Conservation (phyloP, 1,140 invertebrate species). For the Cydia splendana region DNA sequence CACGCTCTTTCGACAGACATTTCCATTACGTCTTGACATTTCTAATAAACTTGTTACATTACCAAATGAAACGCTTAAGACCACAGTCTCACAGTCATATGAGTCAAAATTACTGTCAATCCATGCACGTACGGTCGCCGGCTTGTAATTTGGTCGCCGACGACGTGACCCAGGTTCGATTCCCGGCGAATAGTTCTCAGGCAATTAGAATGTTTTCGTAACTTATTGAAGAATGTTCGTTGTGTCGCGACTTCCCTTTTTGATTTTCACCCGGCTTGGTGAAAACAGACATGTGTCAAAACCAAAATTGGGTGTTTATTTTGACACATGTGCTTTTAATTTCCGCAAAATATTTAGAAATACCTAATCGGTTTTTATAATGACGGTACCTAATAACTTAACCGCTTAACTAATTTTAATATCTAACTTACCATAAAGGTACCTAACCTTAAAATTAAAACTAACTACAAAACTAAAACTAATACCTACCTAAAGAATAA, state of each 20-base stretch:
- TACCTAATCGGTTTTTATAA: too few species aligned
- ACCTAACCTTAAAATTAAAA: too few species aligned
- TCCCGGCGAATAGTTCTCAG: slow-evolving; percentile 33
- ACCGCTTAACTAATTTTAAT: too few species aligned
- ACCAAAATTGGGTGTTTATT: too few species aligned
- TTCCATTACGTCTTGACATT: slow-evolving; percentile 17
- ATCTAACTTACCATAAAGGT: too few species aligned
- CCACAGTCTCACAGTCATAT: slow-evolving; percentile 40
- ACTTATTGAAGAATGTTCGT: background rate
- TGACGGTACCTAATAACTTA: too few species aligned
- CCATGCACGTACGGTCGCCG: slow-evolving; percentile 51
- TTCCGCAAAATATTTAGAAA: too few species aligned
- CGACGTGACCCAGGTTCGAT: slow-evolving; percentile 39
- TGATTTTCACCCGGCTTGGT: background rate
- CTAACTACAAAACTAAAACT: too few species aligned
- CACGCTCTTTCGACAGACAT: background rate
- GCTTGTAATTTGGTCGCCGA: slow-evolving; percentile 57
- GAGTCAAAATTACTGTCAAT: slow-evolving; percentile 55
- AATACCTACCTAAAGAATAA: too few species aligned
- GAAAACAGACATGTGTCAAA: too few species aligned
- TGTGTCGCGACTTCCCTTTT: background rate
- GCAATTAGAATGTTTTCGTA: slow-evolving; percentile 15
- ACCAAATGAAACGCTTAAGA: slow-evolving; percentile 42
- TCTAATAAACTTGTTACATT: slow-evolving; percentile 35
- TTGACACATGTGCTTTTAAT: too few species aligned